A percentile compares a stretch with the other conserved stretches of the same genome.
Conservation (phyloP, 2,113 vertebrate genomes). For the Gallinago paraguaiae region DNA sequence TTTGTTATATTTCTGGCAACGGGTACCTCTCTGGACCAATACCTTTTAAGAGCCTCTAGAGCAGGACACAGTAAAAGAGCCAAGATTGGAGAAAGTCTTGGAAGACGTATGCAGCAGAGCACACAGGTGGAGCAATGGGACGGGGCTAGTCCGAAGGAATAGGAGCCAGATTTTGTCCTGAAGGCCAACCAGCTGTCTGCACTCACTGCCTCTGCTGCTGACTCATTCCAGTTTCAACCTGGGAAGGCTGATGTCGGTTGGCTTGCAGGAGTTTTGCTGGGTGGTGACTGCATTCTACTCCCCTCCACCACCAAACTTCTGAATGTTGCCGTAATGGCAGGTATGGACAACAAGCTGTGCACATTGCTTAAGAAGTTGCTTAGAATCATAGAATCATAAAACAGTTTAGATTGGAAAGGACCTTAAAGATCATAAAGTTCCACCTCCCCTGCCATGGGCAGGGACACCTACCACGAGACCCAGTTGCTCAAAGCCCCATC, state of each 20-base stretch:
- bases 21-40: background rate
- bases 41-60: background rate
- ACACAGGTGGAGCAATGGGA: background rate
- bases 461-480: background rate
- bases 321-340: background rate
- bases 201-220: background rate
- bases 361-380: background rate
- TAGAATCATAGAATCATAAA: background rate
- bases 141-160: background rate
- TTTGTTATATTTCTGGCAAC: background rate
- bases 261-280: background rate
- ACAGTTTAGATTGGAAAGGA: background rate
- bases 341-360: background rate
- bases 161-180: background rate
- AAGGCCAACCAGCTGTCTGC: background rate
- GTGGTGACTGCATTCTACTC: background rate
- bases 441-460: background rate
- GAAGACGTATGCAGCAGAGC: background rate
- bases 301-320: background rate
- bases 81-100: background rate
- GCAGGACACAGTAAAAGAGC: background rate
- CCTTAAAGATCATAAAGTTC: background rate
- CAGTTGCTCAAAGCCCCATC: background rate
- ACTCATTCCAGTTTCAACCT: background rate
- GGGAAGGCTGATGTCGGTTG: background rate